A percentile compares a stretch with the other conserved stretches of the same genome.
These are phyloP conservation scores for Apteryx owenii DNA, from an alignment of 2,113 vertebrate genomes.

Conservation along the genomic window DNA sequence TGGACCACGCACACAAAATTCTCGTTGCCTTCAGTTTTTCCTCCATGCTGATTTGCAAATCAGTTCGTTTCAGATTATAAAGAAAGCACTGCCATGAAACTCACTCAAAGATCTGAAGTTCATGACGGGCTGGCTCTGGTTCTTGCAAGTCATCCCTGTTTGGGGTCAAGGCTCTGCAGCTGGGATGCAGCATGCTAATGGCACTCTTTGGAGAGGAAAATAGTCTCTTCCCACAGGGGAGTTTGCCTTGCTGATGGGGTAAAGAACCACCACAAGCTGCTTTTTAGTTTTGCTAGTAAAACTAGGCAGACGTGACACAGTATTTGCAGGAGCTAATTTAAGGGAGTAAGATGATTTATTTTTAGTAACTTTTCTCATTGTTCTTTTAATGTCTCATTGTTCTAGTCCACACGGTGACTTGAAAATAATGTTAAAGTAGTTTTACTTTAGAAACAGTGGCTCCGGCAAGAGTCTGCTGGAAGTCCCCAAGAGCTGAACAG, in stretches of 20 bases:
- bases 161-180: not conserved
- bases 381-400: constrained; percentile 18
- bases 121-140: not conserved
- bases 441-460: not conserved
- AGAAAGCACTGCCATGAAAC: not conserved
- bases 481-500: not conserved
- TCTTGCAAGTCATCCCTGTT: not conserved
- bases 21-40: not conserved
- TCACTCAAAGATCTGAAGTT: not conserved
- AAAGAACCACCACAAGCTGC: not conserved
- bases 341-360: not conserved
- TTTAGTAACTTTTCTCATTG: not conserved
- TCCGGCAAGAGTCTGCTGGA: constrained; percentile 5
- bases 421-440: not conserved
- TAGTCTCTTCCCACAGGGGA: not conserved
- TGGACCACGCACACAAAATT: fast-evolving
- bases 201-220: not conserved
- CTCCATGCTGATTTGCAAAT: fast-evolving
- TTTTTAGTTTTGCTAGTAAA: not conserved
- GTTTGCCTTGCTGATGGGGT: not conserved
- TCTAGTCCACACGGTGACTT: not conserved
- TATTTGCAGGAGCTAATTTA: not conserved
- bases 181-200: fast-evolving
- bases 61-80: not conserved
- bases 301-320: not conserved